phyloP scores from a whole-genome alignment of 2,888 invertebrate species.

The Luffia ferchaultella region DNA sequence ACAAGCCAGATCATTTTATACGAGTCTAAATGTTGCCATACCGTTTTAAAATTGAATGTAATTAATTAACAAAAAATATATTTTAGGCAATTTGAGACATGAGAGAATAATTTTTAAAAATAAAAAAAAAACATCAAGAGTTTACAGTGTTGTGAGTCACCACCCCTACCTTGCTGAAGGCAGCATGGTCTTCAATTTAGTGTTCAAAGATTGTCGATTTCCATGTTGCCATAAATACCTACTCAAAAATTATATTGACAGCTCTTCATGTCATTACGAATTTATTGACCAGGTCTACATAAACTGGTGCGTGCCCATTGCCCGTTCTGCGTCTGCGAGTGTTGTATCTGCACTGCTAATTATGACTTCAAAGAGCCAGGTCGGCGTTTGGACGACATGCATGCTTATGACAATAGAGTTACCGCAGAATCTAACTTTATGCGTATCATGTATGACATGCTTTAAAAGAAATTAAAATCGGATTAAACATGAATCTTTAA shows the following conservation, averaged over 20 bases:
- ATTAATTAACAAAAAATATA: no score
- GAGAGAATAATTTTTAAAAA: neutral
- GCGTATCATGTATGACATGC: neutral
- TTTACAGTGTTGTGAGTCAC: neutral
- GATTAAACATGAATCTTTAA: no score
- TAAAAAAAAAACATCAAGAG: neutral
- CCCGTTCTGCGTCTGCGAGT: neutral
- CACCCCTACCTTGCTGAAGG: neutral
- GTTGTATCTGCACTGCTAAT: neutral
- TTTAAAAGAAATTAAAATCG: no score
- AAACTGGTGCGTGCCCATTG: neutral
- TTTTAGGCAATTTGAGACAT: no score
- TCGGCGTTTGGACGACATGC: neutral
- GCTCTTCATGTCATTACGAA: neutral
- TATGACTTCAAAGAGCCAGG: neutral
- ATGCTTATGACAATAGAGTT: neutral
- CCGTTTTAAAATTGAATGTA: no score
- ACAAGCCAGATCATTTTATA: no score
- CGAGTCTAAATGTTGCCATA: no score
- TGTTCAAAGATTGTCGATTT: neutral
- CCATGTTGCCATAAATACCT: neutral
- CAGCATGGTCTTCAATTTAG: neutral
- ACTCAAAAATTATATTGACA: neutral
- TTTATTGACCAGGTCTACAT: neutral
- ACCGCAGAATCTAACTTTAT: neutral